Conservation (phyloP, 1,140 invertebrate species). For the Leptopilina clavipes region DNA sequence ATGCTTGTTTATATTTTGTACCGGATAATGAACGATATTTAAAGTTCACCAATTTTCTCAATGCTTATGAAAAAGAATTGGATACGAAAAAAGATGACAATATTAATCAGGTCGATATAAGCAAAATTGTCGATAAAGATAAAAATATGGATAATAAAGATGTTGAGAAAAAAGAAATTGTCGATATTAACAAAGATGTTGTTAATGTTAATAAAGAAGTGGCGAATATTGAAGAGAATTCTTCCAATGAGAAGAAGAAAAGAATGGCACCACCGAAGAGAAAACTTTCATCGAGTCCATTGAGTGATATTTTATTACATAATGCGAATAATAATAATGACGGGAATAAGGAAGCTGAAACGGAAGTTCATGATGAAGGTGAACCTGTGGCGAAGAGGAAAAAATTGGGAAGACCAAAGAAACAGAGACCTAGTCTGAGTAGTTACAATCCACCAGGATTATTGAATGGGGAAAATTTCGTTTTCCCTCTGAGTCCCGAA, state of each 20-base stretch:
- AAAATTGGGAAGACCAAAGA: constrained; percentile 64
- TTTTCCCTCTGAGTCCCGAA: constrained; percentile 72
- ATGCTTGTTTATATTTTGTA: constrained; percentile 64
- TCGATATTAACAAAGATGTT: too few species aligned
- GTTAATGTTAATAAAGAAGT: constrained; percentile 40
- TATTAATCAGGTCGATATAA: too few species aligned
- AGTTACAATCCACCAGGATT: constrained; percentile 41
- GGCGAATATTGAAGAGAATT: constrained; percentile 56
- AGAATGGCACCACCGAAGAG: constrained; percentile 66
- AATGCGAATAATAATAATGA: constrained; percentile 70
- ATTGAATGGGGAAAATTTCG: constrained; percentile 69
- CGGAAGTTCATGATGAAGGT: constrained; percentile 46
- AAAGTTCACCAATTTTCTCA: constrained; percentile 59
- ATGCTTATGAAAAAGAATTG: constrained; percentile 45
- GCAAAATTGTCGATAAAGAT: too few species aligned
- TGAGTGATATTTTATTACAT: constrained; percentile 64
- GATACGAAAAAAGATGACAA: too few species aligned
- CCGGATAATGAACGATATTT: constrained; percentile 54
- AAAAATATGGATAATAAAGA: too few species aligned
- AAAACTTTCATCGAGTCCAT: constrained; percentile 64
- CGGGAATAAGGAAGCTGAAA: constrained; percentile 46
- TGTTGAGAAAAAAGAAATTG: too few species aligned
- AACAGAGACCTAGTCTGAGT: constrained; percentile 46
- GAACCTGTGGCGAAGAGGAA: constrained; percentile 56
- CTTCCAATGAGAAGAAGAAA: constrained; percentile 41